Conservation (phyloP, 2,797 vertebrate genomes). For the Microctenopoma steveboyesi region DNA sequence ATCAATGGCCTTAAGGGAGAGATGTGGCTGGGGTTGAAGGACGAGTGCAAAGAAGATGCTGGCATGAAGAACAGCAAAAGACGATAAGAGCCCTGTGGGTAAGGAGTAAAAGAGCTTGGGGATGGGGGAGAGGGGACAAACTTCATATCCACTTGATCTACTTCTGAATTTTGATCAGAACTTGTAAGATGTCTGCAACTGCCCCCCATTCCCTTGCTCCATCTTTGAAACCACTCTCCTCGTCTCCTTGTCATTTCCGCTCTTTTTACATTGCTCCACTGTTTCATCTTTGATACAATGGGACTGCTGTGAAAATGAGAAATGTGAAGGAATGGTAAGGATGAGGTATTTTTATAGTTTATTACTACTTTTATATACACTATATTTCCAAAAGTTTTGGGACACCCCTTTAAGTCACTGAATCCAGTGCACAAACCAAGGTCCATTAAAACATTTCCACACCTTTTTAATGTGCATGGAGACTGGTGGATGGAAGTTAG, state of each 20-base stretch:
- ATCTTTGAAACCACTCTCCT: conserved; percentile 33
- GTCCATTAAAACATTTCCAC: too few relatives aligned
- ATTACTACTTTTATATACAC: not conserved
- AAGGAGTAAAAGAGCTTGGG: conserved; percentile 45
- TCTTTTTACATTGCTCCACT: conserved; percentile 31
- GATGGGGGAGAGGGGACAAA: conserved; percentile 36
- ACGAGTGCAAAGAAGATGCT: conserved; percentile 59
- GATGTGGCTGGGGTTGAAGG: conserved; percentile 39
- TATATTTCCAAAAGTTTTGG: too few relatives aligned
- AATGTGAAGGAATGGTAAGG: conserved; percentile 11
- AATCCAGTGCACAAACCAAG: too few relatives aligned
- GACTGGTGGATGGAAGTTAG: not conserved
- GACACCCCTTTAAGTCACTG: too few relatives aligned
- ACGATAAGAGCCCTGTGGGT: conserved; percentile 63
- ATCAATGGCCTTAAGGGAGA: conserved; percentile 50
- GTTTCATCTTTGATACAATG: conserved; percentile 44
- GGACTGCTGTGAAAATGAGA: conserved; percentile 27
- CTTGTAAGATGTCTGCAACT: conserved; percentile 66
- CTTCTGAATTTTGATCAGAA: conserved; percentile 69
- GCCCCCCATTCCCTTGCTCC: conserved; percentile 30
- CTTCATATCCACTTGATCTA: conserved; percentile 72
- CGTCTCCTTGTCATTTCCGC: conserved; percentile 45
- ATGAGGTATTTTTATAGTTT: not conserved
- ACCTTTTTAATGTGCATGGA: too few relatives aligned
- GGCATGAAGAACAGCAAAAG: conserved; percentile 50